These are phyloP conservation scores for Tenodera sinensis DNA, from an alignment of 2,888 invertebrate genomes.

Conservation along the genomic window DNA sequence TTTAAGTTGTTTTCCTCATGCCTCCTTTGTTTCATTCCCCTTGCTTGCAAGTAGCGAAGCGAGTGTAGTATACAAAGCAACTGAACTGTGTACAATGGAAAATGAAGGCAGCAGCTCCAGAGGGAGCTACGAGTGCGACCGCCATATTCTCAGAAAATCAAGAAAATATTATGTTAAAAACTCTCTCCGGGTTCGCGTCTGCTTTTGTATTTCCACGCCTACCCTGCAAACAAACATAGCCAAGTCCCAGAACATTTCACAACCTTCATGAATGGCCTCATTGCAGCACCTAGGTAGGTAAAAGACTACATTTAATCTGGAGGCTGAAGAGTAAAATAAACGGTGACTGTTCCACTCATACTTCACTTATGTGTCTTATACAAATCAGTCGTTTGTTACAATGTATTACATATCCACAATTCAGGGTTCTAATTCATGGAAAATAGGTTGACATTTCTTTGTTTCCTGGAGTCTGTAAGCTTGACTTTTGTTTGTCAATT, in stretches of 20 bases:
- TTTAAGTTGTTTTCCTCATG: background rate
- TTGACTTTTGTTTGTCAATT: too few species aligned
- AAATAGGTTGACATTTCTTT: too few species aligned
- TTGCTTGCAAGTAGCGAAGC: background rate
- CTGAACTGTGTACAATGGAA: background rate
- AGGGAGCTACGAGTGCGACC: background rate
- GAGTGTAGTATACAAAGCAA: background rate
- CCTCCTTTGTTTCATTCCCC: background rate
- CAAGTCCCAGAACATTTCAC: background rate
- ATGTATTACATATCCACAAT: too few species aligned
- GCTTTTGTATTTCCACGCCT: background rate
- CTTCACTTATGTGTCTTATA: too few species aligned
- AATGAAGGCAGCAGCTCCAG: background rate
- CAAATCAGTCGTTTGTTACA: too few species aligned
- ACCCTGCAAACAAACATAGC: background rate
- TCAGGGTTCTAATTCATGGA: too few species aligned
- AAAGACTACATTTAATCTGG: too few species aligned
- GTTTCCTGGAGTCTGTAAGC: too few species aligned
- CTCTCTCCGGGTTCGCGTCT: background rate
- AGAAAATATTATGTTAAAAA: background rate
- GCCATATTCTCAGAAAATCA: background rate
- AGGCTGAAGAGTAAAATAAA: too few species aligned
- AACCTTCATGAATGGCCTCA: background rate
- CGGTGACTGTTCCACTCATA: too few species aligned
- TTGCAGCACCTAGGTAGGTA: background rate